phyloP scores from a whole-genome alignment of 1,140 invertebrate genomes.

The Euwallacea similis region DNA sequence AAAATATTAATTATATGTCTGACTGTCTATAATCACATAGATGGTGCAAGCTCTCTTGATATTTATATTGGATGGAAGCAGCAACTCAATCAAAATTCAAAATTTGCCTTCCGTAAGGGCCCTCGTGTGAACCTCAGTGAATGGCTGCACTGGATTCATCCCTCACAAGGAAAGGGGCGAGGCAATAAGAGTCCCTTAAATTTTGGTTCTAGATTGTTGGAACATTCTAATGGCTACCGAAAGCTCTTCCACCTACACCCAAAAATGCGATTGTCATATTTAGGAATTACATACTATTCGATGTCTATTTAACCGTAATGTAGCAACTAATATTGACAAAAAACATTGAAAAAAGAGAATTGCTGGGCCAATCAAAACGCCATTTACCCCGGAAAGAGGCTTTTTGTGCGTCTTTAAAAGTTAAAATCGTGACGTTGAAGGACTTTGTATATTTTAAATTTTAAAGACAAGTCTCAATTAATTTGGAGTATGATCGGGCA shows the following conservation, averaged over 20 bases:
- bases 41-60: conserved; percentile 34
- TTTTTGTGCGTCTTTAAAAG: conserved; percentile 32
- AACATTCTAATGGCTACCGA: conserved; percentile 25
- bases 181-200: conserved; percentile 51
- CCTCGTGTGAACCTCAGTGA: conserved; percentile 54
- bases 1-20: conserved; percentile 32
- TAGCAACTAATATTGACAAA: conserved; percentile 41
- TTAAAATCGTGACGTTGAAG: neutral
- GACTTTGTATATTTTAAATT: conserved; percentile 14
- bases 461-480: conserved; percentile 21
- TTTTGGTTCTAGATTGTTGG: conserved; percentile 27
- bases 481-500: conserved; percentile 4
- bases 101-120: conserved; percentile 43
- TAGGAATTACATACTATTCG: conserved; percentile 35
- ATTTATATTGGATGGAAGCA: conserved; percentile 38
- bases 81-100: conserved; percentile 18
- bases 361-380: conserved; percentile 55
- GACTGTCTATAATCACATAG: conserved; percentile 16
- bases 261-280: conserved; percentile 48
- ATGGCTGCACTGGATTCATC: conserved; percentile 56
- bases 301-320: conserved; percentile 40
- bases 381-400: conserved; percentile 23
- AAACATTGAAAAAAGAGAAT: conserved; percentile 50
- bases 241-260: conserved; percentile 50
- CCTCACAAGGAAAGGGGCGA: conserved; percentile 38